Conservation (phyloP, 2,888 invertebrate species). For the Hermodice carunculata region DNA sequence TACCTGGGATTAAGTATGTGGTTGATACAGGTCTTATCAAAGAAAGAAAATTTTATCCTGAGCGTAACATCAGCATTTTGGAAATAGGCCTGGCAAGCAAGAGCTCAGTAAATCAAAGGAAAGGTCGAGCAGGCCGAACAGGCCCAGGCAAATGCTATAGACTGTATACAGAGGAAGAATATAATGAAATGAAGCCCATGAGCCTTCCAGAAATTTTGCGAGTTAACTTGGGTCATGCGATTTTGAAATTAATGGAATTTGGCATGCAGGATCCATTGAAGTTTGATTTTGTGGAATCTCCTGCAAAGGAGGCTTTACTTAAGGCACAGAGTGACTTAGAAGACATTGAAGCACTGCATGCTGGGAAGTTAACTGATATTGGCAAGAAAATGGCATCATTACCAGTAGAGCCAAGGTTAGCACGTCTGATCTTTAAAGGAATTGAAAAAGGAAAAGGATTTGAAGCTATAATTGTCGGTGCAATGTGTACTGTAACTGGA, state of each 20-base stretch:
- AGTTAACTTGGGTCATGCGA: conserved; percentile 56
- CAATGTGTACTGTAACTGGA: conserved; percentile 53
- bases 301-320: conserved; percentile 48
- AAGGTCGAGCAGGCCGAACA: conserved; percentile 69
- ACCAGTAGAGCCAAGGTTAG: conserved; percentile 60
- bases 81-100: conserved; percentile 53
- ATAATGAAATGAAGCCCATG: conserved; percentile 51
- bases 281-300: conserved; percentile 67
- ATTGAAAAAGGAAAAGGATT: conserved; percentile 45
- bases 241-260: conserved; percentile 62
- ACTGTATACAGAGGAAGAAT: conserved; percentile 63
- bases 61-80: conserved; percentile 56
- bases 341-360: conserved; percentile 54
- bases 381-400: conserved; percentile 61
- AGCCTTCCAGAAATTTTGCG: conserved; percentile 66
- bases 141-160: conserved; percentile 66
- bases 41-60: conserved; percentile 63
- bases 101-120: conserved; percentile 69
- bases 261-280: conserved; percentile 50
- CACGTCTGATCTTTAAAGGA: conserved; percentile 49
- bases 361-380: conserved; percentile 52
- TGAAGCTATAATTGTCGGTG: conserved; percentile 59
- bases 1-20: conserved; percentile 68
- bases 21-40: conserved; percentile 69
- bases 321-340: conserved; percentile 51